Evolutionary conservation across 1,140 invertebrate species (phyloP).

Genomic region (Rhizoglyphus robini): DNA sequence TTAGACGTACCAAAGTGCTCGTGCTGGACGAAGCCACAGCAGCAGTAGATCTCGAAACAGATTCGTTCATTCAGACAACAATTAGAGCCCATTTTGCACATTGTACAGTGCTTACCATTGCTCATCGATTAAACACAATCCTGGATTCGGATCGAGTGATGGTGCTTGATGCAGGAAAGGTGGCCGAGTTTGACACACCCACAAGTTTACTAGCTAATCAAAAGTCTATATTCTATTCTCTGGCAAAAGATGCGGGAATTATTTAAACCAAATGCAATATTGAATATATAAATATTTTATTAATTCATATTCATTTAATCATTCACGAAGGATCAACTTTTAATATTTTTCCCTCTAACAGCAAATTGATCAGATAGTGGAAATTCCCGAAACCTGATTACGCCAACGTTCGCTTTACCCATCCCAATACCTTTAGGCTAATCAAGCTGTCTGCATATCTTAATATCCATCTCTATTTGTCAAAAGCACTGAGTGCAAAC

Average conservation of each 20-base stretch:
- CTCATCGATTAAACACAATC: constrained; percentile 36
- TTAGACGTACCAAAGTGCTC: constrained; percentile 34
- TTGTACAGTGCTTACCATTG: constrained; percentile 37
- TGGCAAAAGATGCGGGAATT: constrained; percentile 26
- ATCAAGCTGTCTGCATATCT: too few relatives aligned
- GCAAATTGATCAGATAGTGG: too few relatives aligned
- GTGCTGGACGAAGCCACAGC: constrained; percentile 38
- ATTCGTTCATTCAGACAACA: constrained; percentile 35
- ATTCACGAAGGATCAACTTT: too few relatives aligned
- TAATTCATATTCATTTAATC: too few relatives aligned
- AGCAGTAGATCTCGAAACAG: constrained; percentile 37
- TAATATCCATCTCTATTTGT: too few relatives aligned
- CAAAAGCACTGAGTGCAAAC: too few relatives aligned
- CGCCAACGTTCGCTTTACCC: too few relatives aligned
- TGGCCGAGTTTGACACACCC: constrained; percentile 32
- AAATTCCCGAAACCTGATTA: too few relatives aligned
- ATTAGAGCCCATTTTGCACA: constrained; percentile 34
- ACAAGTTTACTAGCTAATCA: constrained; percentile 19
- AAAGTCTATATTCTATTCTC: constrained; percentile 22
- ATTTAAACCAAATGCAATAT: too few relatives aligned
- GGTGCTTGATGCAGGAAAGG: constrained; percentile 70
- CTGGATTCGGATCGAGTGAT: constrained; percentile 51
- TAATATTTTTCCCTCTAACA: too few relatives aligned
- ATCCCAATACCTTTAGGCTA: too few relatives aligned
- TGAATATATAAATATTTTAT: too few relatives aligned